Evolutionary conservation across 1,140 invertebrate genomes (phyloP).

Genomic region (Drosophila ohnishii): DNA sequence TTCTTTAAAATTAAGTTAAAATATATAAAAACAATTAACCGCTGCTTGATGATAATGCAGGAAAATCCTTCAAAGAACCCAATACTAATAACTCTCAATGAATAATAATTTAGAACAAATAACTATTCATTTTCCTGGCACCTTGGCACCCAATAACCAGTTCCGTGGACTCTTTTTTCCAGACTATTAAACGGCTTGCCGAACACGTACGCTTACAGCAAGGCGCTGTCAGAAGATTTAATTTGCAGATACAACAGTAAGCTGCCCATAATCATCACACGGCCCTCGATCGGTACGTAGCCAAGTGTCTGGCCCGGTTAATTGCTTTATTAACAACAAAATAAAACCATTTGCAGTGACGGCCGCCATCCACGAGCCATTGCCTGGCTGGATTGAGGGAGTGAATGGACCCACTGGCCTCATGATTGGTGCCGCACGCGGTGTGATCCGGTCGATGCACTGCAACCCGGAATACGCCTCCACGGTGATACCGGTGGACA

Average conservation of each 20-base stretch:
- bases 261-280: conserved; percentile 87
- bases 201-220: conserved; percentile 92
- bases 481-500: conserved; percentile 93
- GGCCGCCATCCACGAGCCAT: conserved; percentile 88
- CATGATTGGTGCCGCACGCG: conserved; percentile 91
- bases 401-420: conserved; percentile 95
- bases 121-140: background rate
- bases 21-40: background rate
- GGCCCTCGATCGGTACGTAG: conserved; percentile 90
- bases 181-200: conserved; percentile 89
- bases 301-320: conserved; percentile 12
- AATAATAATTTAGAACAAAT: too few species aligned
- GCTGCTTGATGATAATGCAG: too few species aligned
- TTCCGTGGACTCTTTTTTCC: conserved; percentile 55
- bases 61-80: background rate
- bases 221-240: conserved; percentile 89
- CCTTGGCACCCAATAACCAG: conserved; percentile 26
- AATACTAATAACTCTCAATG: background rate
- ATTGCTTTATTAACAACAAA: conserved; percentile 39
- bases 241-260: conserved; percentile 85
- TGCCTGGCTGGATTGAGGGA: conserved; percentile 96
- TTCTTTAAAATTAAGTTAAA: background rate
- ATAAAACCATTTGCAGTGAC: conserved; percentile 84
- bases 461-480: conserved; percentile 86
- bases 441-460: conserved; percentile 89